These are phyloP conservation scores for Poeciliopsis paucimaculata DNA, from an alignment of 2,797 vertebrate genomes.

Conservation along the genomic window DNA sequence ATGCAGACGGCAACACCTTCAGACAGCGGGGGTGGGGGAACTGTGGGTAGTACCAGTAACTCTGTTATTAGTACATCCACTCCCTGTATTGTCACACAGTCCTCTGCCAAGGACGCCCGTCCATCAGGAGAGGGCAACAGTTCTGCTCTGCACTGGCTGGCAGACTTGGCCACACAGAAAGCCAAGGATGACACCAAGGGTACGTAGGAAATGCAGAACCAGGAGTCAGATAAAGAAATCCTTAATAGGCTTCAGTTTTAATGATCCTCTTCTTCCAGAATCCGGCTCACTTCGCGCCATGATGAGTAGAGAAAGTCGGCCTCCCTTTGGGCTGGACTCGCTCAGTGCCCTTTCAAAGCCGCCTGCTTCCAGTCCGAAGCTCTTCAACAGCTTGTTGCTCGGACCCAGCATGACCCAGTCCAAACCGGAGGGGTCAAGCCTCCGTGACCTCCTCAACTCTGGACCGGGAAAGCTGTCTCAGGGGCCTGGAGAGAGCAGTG, in stretches of 20 bases:
- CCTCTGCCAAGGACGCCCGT: slow-evolving; percentile 75
- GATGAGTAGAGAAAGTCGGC: slow-evolving; percentile 91
- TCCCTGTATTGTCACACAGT: slow-evolving; percentile 61
- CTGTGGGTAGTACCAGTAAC: slow-evolving; percentile 60
- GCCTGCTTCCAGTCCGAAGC: slow-evolving; percentile 92
- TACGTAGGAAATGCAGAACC: slow-evolving; percentile 56
- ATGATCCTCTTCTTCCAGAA: slow-evolving; percentile 74
- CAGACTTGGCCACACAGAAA: slow-evolving; percentile 96
- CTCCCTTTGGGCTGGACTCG: slow-evolving; percentile 93
- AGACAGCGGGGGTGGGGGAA: slow-evolving; percentile 73
- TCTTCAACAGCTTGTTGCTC: slow-evolving; percentile 96
- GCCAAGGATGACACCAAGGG: slow-evolving; percentile 99
- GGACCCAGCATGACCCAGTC: slow-evolving; percentile 91
- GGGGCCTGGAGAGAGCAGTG: slow-evolving; percentile 87
- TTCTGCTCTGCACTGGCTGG: slow-evolving; percentile 97
- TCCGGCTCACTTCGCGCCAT: slow-evolving; percentile 91
- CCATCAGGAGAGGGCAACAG: slow-evolving; percentile 80
- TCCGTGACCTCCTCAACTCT: slow-evolving; percentile 96
- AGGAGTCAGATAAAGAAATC: background rate
- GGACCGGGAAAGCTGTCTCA: slow-evolving; percentile 95
- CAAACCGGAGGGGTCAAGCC: slow-evolving; percentile 96
- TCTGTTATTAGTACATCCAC: slow-evolving; percentile 79
- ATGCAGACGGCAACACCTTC: slow-evolving; percentile 54
- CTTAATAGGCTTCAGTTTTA: background rate
- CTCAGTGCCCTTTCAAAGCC: slow-evolving; percentile 87